Base-by-base conservation (phyloP, 2,113 vertebrate species). In the Myrmophylax atrothorax region DNA sequence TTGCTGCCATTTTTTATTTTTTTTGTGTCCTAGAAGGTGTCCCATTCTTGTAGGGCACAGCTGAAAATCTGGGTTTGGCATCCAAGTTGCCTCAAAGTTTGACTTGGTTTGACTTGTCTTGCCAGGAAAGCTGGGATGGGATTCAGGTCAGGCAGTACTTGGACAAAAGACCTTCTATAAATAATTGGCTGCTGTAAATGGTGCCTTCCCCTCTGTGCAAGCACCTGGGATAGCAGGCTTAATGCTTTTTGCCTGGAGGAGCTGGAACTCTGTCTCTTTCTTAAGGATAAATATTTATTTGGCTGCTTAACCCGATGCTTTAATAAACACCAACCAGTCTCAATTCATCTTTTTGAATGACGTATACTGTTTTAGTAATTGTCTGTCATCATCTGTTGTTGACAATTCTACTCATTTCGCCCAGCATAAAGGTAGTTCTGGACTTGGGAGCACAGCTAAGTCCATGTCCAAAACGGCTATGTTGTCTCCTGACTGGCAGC, bases 261-360 rank as follows among this genome's bases (percentile, higher is more conserved):
- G 19, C 60, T 90, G 86, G 73, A 88, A 72, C 28, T 77, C 35
- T 1, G 3, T 60, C 64, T 69, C 56, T 93, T 92, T 42, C 73
- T 95, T 23, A 33, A 74, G 69, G 64, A 75, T 72, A 87, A 87
- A 60, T 90, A 72, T 81, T 96, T 93, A 81, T 38, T 68, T 92
- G 72, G 25, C 72, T 0, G 0, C 31, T 72, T 76, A 89, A 83
- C 37, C 40, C 56, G 44, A 75, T 86, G 68, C 40, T 52, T 90
- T 78, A 75, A 35, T 47, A 64, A 89, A 46, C 56, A 74, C 29
- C 3, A 84, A 52, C 19, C 53, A 53, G 31, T 52, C 42, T 92
- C 4, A 0, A 33, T 85, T 46, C 20, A 46, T 83, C 49, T 42
- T 84, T 89, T 69, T 47, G 37, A 76, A 44, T 87, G 49, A 62